Evolutionary conservation across 2,888 invertebrate species (phyloP).

Genomic region (Sminthurinus aureus): DNA sequence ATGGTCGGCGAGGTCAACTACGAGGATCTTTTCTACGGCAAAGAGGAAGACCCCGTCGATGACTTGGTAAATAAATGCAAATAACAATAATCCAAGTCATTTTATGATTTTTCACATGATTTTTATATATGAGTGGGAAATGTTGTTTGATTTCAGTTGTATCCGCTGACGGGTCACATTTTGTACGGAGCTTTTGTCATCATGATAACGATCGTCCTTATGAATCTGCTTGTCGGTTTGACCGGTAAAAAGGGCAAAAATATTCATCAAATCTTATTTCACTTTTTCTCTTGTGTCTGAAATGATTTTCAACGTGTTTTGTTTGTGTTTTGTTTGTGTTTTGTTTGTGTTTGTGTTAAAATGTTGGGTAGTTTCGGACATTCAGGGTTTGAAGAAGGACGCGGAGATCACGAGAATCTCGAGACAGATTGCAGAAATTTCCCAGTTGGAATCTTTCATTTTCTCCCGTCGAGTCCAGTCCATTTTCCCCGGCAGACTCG

Average conservation of each 20-base stretch:
- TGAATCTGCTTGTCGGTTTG: constrained; percentile 51
- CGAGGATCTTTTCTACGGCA: constrained; percentile 58
- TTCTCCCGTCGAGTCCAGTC: constrained; percentile 58
- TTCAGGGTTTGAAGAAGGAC: constrained; percentile 56
- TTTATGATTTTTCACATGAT: no score
- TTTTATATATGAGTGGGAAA: no score
- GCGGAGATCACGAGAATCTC: constrained; percentile 54
- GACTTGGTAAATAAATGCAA: constrained; percentile 33
- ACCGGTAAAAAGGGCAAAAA: constrained; percentile 44
- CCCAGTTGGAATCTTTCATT: constrained; percentile 55
- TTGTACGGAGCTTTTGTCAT: constrained; percentile 58
- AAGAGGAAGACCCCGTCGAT: constrained; percentile 49
- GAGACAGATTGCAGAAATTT: constrained; percentile 55
- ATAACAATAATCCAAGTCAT: no score
- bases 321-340: no score
- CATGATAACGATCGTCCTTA: constrained; percentile 58
- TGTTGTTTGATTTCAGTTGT: constrained; percentile 8
- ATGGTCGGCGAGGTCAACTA: constrained; percentile 59
- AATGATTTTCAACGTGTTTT: no score
- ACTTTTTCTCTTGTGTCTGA: no score
- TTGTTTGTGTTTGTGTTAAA: neutral
- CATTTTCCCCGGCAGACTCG: constrained; percentile 52
- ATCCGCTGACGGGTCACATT: constrained; percentile 56
- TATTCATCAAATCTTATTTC: no score
- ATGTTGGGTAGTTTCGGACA: neutral